Percentiles rank a stretch among this genome's conserved stretches.
Evolutionary conservation across 2,888 invertebrate species (phyloP).

Genomic region (Bellardia bayeri): DNA sequence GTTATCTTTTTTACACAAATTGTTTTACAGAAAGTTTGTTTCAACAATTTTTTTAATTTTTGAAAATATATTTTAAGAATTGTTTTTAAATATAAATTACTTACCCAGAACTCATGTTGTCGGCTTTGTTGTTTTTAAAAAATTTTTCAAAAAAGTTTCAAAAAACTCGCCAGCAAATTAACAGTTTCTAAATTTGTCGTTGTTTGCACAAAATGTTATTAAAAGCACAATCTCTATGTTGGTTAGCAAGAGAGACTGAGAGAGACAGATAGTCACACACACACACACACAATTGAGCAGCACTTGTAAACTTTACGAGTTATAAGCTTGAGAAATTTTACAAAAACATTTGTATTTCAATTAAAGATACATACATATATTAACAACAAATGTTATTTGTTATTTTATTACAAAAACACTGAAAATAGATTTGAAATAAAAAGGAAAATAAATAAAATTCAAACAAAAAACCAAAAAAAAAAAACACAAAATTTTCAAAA

Average conservation of each 20-base stretch:
- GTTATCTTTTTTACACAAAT: too few relatives aligned
- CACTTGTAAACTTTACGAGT: conserved; percentile 36
- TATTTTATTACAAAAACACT: conserved; percentile 40
- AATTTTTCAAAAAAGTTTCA: background rate
- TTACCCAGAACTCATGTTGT: conserved; percentile 72
- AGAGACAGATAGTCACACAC: background rate
- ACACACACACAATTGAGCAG: conserved; percentile 9
- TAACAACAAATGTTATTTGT: background rate
- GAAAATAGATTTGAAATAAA: conserved; percentile 23
- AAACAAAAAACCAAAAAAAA: background rate
- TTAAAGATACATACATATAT: background rate
- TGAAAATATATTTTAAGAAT: conserved; percentile 11
- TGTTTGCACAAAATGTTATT: conserved; percentile 29
- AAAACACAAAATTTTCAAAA: conserved; percentile 1
- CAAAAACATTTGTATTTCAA: conserved; percentile 36
- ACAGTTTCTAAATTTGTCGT: conserved; percentile 23
- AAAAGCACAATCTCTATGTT: conserved; percentile 38
- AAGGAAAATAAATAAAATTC: background rate
- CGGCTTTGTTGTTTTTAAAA: conserved; percentile 17
- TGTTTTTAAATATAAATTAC: conserved; percentile 26
- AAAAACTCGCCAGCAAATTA: background rate
- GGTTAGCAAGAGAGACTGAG: background rate
- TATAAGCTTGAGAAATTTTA: conserved; percentile 39
- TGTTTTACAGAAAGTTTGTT: too few relatives aligned
- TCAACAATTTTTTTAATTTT: too few relatives aligned